These are phyloP conservation scores for Dysidea cf. avara DNA, from an alignment of 37 sponge, comb jelly and placozoan genomes.

Conservation along the genomic window DNA sequence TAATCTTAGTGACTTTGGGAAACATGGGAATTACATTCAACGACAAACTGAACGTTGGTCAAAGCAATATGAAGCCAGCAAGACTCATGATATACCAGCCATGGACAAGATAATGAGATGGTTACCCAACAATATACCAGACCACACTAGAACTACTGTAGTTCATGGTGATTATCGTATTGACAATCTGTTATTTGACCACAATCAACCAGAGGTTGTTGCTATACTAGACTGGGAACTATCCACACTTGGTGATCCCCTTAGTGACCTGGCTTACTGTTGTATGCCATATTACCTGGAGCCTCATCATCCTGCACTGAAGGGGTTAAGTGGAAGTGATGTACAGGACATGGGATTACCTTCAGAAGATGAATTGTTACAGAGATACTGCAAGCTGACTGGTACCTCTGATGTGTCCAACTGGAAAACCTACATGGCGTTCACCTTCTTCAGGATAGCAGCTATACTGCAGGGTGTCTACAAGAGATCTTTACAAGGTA, in stretches of 20 bases:
- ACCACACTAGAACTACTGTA: constrained; percentile 31
- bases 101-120: constrained; percentile 41
- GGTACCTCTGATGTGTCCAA: constrained; percentile 31
- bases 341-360: constrained; percentile 57
- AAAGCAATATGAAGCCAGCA: constrained; percentile 50
- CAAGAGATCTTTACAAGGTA: constrained; percentile 65
- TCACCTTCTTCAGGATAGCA: constrained; percentile 76
- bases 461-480: constrained; percentile 82
- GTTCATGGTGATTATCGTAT: constrained; percentile 82
- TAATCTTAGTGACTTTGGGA: constrained; percentile 64
- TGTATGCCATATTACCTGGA: constrained; percentile 65
- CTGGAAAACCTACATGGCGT: constrained; percentile 72
- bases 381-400: constrained; percentile 49
- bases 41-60: constrained; percentile 56
- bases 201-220: constrained; percentile 37
- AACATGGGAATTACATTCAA: constrained; percentile 41
- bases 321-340: constrained; percentile 48
- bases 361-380: constrained; percentile 47
- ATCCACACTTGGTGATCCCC: constrained; percentile 76
- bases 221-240: constrained; percentile 89
- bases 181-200: constrained; percentile 62
- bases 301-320: constrained; percentile 31
- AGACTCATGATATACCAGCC: constrained; percentile 30
- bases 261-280: constrained; percentile 68
- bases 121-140: constrained; percentile 46